A percentile compares a stretch with the other conserved stretches of the same genome.
Evolutionary conservation across 2,888 invertebrate species (phyloP).

Genomic region (Eupithecia insigniata): DNA sequence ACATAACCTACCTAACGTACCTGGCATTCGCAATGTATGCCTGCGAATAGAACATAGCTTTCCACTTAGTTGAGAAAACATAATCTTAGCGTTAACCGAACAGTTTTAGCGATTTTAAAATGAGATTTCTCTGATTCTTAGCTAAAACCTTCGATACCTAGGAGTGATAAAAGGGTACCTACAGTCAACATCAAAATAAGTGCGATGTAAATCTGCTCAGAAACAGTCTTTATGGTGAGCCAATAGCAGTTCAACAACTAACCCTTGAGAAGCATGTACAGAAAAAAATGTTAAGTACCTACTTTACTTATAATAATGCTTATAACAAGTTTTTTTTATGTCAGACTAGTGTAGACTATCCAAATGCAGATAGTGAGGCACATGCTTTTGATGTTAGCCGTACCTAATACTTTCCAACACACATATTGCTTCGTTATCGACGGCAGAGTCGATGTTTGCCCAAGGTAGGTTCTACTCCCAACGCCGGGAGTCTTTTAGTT

Average conservation of each 20-base stretch:
- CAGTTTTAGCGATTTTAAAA: neutral
- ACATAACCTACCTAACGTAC: neutral
- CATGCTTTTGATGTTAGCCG: neutral
- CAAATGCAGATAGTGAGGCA: neutral
- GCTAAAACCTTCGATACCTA: neutral
- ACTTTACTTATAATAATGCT: no score
- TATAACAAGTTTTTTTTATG: neutral
- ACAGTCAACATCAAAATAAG: neutral
- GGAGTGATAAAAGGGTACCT: slow-evolving; percentile 5
- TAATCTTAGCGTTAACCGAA: neutral
- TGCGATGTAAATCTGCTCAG: neutral
- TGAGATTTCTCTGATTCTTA: neutral
- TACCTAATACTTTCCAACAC: slow-evolving; percentile 17
- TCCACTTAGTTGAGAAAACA: neutral
- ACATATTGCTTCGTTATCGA: slow-evolving; percentile 37
- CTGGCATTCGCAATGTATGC: neutral
- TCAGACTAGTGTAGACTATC: neutral
- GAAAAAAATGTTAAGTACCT: neutral
- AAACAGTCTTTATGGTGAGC: neutral
- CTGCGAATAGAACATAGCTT: neutral
- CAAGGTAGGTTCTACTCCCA: slow-evolving; percentile 21
- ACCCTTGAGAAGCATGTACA: neutral
- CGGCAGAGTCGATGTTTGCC: slow-evolving; percentile 38
- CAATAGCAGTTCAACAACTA: neutral
- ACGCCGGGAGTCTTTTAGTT: slow-evolving; percentile 47